Base-by-base conservation (phyloP, 1,140 invertebrate species). In the Drosophila biarmipes region DNA sequence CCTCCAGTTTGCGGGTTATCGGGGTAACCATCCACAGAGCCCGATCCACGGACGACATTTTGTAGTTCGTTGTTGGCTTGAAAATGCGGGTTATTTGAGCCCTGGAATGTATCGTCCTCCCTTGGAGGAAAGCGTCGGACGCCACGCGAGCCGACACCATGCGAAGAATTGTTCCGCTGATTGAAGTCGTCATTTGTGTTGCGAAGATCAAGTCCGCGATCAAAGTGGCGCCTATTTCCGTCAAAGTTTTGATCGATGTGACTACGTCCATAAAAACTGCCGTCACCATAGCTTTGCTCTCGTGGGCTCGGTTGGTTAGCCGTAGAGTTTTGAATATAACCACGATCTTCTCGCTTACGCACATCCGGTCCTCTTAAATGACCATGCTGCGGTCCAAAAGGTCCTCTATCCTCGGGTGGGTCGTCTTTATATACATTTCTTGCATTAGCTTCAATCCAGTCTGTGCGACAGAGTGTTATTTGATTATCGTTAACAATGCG, bases 401-500 rank as follows among this genome's bases (percentile, higher is more conserved):
- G 17, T 12, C 0, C 15, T 1, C 4, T n/a, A 19, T 19, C 29
- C 21, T 40, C 40, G 7, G 46, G 12, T 6, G n/a, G 17, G 4
- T 42, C 14, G 10, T 12, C 14, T 42, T 31, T 17, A n/a, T 17
- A 31, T 8, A 52, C 6, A 10, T 43, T 15, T 6, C 8, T n/a
- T 45, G 15, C 27, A 11, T 37, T n/a, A 8, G 10, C 6, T 12
- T 71, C 42, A 12, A 56, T 27, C 64, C 35, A 69, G 10, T 71
- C 67, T 5, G 66, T 31, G 27, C 67, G 67, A 27, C 51, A 46
- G 0, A 71, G 31, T 0, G 64, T 71, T 38, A 71, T 69, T 71
- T 69, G 63, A 38, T 71, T 48, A 10, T 71, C 15, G n/a, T 71
- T 54, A 12, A 71, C 51, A 48, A 71, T 56, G 5, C 67, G 67